These are phyloP conservation scores for Urocynchramus pylzowi DNA, from an alignment of 2,113 vertebrate species.

Conservation along the genomic window DNA sequence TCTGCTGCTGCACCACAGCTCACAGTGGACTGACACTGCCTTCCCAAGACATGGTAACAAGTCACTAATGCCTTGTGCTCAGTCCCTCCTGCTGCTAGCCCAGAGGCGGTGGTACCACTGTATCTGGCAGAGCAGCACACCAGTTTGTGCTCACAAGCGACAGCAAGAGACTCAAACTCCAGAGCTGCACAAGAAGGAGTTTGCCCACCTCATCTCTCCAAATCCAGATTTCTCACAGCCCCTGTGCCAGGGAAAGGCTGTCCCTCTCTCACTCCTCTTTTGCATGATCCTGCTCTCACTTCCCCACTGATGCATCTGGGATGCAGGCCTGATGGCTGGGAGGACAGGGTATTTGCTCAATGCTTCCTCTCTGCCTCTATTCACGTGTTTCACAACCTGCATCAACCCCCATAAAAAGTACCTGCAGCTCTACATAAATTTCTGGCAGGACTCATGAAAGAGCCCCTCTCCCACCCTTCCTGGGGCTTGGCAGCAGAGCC, in stretches of 20 bases:
- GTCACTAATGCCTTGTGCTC: no score
- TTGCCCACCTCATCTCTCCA: background rate
- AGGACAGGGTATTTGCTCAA: background rate
- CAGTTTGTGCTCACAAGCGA: background rate
- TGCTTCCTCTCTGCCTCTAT: background rate
- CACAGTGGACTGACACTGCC: no score
- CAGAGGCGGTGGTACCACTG: background rate
- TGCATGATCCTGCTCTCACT: background rate
- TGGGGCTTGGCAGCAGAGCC: fast-evolving
- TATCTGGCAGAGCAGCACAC: background rate
- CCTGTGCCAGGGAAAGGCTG: background rate
- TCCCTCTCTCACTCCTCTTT: background rate
- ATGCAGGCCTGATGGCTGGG: background rate
- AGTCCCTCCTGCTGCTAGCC: background rate
- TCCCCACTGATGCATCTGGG: background rate
- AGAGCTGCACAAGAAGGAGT: background rate
- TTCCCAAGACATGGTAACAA: background rate
- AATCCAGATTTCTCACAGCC: background rate
- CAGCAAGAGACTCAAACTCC: background rate
- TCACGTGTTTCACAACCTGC: background rate
- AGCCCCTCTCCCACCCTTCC: background rate
- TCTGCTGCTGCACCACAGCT: background rate
- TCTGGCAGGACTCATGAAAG: background rate
- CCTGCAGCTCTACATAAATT: background rate
- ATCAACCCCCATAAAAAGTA: background rate